Base-by-base conservation (phyloP, 2,888 invertebrate genomes). In the Ditula angustiorana region DNA sequence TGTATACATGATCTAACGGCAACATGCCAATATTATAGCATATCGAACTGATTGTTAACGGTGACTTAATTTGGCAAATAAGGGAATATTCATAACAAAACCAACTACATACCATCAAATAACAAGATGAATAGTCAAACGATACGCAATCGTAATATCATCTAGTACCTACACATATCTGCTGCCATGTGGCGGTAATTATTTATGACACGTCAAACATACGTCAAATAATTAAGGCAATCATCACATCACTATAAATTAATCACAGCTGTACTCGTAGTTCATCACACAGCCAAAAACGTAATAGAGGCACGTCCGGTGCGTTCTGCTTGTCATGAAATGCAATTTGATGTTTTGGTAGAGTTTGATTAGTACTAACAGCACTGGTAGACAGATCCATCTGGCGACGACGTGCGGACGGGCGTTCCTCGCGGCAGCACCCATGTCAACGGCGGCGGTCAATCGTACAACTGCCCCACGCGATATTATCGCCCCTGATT, bases 391-490 rank as follows among this genome's bases (percentile, higher is more conserved):
- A 71, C 92, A 88, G 76, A 93, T 91, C 93, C 93, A 93, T 79
- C 93, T 82, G 79, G 87, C 85, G 69, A 93, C 87, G 68, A 91
- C 90, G 85, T 92, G 87, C n/a, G 92, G 92, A 49, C 93, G 88
- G 67, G 92, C 85, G 85, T 90, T 90, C 77, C 75, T 92, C 73
- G 90, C 88, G 65, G 92, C 88, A 69, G 90, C 91, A 75, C 93
- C 93, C 93, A 93, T 93, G 80, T 85, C 89, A 86, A 81, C 76
- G 76, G 78, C 84, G 82, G 78, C 84, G 82, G 76, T 81, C 87
- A 83, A 88, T 85, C 74, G 76, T 74, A 76, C 76, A 75, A 87
- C 87, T 89, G 88, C 79, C 79, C 75, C 82, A 76, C 82, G 74
- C 79, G 70, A 77, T 81, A 79, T 76, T 79, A 82, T 80, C 79